These are phyloP conservation scores for Oplegnathus fasciatus DNA, from an alignment of 2,113 vertebrate genomes.

Conservation along the genomic window DNA sequence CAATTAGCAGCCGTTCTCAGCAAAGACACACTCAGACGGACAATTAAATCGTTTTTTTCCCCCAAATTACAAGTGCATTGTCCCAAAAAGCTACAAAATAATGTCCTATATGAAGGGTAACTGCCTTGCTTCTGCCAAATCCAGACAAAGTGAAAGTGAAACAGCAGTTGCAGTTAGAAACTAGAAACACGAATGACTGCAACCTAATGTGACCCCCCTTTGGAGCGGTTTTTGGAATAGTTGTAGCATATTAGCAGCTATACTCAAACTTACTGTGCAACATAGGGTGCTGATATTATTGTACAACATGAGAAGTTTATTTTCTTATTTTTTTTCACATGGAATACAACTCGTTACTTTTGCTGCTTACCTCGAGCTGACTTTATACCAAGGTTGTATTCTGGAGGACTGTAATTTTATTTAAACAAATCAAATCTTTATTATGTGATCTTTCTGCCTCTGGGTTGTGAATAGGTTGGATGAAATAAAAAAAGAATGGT, in stretches of 20 bases:
- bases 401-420: conserved; percentile 72
- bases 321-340: no score
- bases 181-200: neutral
- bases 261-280: neutral
- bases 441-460: conserved; percentile 61
- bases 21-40: neutral
- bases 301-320: no score
- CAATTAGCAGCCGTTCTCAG: conserved; percentile 10
- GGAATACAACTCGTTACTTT: conserved; percentile 56
- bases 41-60: neutral
- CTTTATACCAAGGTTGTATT: conserved; percentile 52
- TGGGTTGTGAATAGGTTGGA: conserved; percentile 54
- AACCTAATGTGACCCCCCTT: neutral
- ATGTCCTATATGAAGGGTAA: neutral
- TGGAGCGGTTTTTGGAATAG: neutral
- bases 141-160: conserved; percentile 1
- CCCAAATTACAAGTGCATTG: neutral
- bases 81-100: neutral
- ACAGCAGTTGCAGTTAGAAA: neutral
- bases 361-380: conserved; percentile 52
- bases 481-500: conserved; percentile 13
- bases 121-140: neutral
- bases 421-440: conserved; percentile 73
- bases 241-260: no score
- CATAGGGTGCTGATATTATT: neutral